These are phyloP conservation scores for Myzus persicae DNA, from an alignment of 1,140 invertebrate species.

Conservation along the genomic window DNA sequence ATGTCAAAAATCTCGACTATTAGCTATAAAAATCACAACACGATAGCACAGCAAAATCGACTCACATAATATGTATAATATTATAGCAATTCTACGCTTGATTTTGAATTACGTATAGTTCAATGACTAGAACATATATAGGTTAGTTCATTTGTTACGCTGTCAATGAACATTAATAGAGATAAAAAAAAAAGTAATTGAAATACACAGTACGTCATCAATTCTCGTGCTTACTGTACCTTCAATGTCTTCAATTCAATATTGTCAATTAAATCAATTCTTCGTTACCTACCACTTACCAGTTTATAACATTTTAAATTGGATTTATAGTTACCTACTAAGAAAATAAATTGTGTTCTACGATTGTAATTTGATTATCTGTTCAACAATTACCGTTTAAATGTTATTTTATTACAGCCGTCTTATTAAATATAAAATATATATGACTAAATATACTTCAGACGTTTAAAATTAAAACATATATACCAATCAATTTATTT, in stretches of 20 bases:
- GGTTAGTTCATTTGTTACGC: conserved; percentile 4
- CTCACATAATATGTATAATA: background rate
- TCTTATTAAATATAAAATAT: background rate
- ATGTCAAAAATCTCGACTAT: background rate
- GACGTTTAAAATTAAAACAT: background rate
- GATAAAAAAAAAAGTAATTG: background rate
- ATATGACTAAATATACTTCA: background rate
- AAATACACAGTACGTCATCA: background rate
- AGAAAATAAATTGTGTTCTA: background rate
- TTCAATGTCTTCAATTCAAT: background rate
- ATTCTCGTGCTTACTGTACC: background rate
- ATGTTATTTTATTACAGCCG: background rate
- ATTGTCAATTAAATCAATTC: background rate
- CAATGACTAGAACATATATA: background rate
- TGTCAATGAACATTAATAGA: background rate
- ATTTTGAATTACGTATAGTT: background rate
- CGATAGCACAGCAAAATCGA: background rate
- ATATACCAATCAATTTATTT: background rate
- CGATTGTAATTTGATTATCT: background rate
- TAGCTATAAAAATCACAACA: background rate
- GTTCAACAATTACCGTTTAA: background rate
- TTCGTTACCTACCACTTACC: background rate
- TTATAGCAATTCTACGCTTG: background rate
- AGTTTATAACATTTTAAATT: background rate
- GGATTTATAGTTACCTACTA: background rate